These are phyloP conservation scores for Trichogramma dendrolimi DNA, from an alignment of 2,888 invertebrate genomes.

Conservation along the genomic window DNA sequence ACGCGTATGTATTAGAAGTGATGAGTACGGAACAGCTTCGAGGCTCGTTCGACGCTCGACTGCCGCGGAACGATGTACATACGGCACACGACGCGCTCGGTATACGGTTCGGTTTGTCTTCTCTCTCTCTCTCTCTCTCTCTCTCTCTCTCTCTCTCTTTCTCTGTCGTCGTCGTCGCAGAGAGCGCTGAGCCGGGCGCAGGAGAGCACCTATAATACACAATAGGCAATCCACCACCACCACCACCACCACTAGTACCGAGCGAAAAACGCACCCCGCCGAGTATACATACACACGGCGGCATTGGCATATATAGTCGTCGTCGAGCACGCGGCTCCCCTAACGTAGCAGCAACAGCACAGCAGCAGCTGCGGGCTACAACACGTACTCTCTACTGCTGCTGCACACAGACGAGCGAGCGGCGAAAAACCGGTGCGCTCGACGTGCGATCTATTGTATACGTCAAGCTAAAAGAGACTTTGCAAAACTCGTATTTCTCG, in stretches of 20 bases:
- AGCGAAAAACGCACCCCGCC: conserved; percentile 35
- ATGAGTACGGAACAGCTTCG: too few relatives aligned
- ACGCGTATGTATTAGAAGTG: too few relatives aligned
- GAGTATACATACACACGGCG: background rate
- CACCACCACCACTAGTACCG: background rate
- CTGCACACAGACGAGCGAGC: conserved; percentile 6
- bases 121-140: conserved; percentile 4
- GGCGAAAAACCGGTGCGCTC: conserved; percentile 45
- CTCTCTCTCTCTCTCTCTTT: conserved; percentile 10
- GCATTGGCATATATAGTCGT: conserved; percentile 10
- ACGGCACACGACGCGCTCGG: background rate
- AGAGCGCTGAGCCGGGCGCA: too few relatives aligned
- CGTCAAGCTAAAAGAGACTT: conserved; percentile 16
- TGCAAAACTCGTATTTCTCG: conserved; percentile 25
- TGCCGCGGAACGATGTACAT: background rate
- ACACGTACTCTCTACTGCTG: background rate
- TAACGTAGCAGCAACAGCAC: conserved; percentile 33
- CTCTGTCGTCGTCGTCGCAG: too few relatives aligned
- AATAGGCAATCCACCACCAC: too few relatives aligned
- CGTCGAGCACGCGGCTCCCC: conserved; percentile 35
- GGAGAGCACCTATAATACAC: too few relatives aligned
- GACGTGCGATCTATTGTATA: conserved; percentile 45
- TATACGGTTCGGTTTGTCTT: conserved; percentile 15
- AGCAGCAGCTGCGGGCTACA: conserved; percentile 37
- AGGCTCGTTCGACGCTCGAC: too few relatives aligned